Conservation (phyloP, 2,113 vertebrate genomes). For the Recurvirostra avosetta region DNA sequence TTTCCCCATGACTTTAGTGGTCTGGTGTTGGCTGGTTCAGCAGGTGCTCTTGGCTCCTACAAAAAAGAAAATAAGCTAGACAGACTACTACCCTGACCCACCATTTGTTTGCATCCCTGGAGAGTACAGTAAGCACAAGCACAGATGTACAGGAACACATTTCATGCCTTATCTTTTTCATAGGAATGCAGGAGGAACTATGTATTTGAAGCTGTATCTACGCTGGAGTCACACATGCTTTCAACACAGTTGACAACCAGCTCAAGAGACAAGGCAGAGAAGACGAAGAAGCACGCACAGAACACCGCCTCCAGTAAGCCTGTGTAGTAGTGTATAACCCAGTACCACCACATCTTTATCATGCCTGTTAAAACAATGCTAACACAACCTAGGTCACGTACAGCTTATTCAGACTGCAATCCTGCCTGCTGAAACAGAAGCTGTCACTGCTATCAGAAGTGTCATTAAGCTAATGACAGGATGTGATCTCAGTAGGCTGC, state of each 20-base stretch:
- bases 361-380: fast-evolving
- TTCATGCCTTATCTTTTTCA: background rate
- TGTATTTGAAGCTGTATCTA: background rate
- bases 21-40: background rate
- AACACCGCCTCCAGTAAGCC: background rate
- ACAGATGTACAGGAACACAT: background rate
- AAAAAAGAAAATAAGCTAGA: background rate
- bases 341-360: fast-evolving
- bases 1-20: background rate
- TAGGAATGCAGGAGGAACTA: background rate
- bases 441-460: fast-evolving
- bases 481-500: background rate
- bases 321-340: background rate
- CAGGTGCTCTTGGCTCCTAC: background rate
- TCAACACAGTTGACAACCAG: background rate
- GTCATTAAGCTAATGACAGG: background rate
- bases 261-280: background rate
- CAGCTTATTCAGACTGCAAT: background rate
- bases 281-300: background rate
- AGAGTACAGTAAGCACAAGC: background rate
- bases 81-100: background rate
- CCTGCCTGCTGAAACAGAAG: background rate
- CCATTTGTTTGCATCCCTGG: background rate
- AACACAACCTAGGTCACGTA: fast-evolving
- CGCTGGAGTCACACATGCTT: background rate